phyloP scores from a whole-genome alignment of 2,888 invertebrate genomes.

The Panopea generosa region DNA sequence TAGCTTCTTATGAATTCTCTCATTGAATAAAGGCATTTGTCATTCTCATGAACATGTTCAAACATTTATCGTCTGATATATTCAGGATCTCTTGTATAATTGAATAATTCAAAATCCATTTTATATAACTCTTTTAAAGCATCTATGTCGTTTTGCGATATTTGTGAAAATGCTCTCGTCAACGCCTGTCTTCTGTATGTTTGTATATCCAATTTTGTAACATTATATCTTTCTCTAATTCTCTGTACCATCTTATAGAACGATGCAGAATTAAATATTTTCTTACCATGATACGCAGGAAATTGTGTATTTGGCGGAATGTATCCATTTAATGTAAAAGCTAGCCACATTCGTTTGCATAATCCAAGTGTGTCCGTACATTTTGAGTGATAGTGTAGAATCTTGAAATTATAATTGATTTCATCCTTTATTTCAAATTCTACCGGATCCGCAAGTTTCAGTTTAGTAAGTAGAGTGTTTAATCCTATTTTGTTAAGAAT shows the following conservation, averaged over 20 bases:
- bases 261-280: constrained; percentile 14
- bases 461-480: constrained; percentile 19
- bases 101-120: constrained; percentile 59
- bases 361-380: constrained; percentile 41
- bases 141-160: constrained; percentile 39
- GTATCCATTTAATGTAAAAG: constrained; percentile 67
- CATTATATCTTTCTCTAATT: constrained; percentile 18
- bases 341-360: constrained; percentile 61
- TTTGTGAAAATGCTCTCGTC: constrained; percentile 41
- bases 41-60: too few species aligned
- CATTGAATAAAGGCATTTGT: too few species aligned
- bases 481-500: constrained; percentile 51
- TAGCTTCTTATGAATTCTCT: too few species aligned
- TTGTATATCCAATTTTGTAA: constrained; percentile 38
- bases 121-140: constrained; percentile 43
- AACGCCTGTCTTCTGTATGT: constrained; percentile 39
- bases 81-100: constrained; percentile 31
- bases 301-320: constrained; percentile 52
- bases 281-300: constrained; percentile 2
- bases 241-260: constrained; percentile 26
- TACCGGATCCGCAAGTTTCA: constrained; percentile 21
- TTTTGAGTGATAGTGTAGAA: neutral
- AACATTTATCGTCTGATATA: too few species aligned
- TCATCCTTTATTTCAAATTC: constrained; percentile 55
- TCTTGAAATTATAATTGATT: constrained; percentile 51